phyloP scores from a whole-genome alignment of 92 coral and sea anemone genomes.

The Phenganax subtilis region DNA sequence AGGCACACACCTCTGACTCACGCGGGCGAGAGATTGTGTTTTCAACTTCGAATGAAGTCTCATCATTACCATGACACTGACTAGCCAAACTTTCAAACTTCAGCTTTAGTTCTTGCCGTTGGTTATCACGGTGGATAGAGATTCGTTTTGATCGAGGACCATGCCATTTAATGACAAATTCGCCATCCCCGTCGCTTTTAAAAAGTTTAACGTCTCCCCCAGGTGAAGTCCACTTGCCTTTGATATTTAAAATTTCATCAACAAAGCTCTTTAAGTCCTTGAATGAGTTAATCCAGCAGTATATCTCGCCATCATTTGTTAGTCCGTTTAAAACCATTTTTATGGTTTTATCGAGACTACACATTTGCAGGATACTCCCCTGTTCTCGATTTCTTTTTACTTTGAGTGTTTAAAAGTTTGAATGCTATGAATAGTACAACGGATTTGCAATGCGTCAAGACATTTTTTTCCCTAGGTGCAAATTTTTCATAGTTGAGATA shows the following conservation, averaged over 20 bases:
- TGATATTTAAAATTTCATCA: constrained; percentile 15
- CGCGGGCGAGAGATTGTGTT: background rate
- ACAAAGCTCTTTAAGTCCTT: constrained; percentile 14
- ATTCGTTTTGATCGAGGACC: constrained; percentile 16
- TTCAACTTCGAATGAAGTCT: background rate
- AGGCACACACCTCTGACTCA: background rate
- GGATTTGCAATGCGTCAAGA: too few relatives aligned
- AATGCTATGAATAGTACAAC: too few relatives aligned
- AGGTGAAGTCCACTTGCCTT: constrained; percentile 32
- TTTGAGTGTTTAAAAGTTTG: too few relatives aligned
- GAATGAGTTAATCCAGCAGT: constrained; percentile 7
- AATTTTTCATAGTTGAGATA: too few relatives aligned
- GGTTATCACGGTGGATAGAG: background rate
- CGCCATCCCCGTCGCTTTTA: constrained; percentile 13
- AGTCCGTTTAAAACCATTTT: constrained; percentile 1
- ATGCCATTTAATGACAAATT: constrained; percentile 25
- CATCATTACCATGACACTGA: background rate
- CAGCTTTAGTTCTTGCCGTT: background rate
- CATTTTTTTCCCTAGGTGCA: too few relatives aligned
- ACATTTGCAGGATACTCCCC: too few relatives aligned
- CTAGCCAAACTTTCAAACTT: background rate
- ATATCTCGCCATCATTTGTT: constrained; percentile 17
- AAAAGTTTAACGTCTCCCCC: constrained; percentile 23
- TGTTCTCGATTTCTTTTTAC: too few relatives aligned
- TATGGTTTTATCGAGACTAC: background rate